Evolutionary conservation across 2,113 vertebrate species (phyloP).

Genomic region (Varanus komodoensis): DNA sequence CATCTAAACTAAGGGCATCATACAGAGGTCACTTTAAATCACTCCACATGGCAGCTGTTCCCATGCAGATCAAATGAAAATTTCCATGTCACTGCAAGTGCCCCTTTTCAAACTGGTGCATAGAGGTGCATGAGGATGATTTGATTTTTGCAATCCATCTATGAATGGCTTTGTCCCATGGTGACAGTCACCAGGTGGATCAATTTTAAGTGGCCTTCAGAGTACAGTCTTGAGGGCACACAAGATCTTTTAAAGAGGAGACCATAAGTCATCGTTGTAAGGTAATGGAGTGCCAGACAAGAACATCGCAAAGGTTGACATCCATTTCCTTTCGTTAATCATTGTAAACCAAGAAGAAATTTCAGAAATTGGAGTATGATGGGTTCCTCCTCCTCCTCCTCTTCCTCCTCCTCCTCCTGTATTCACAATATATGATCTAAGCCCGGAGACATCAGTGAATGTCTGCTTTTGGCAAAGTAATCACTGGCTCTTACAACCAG

Average conservation of each 20-base stretch:
- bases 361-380: background rate
- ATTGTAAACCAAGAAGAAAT: background rate
- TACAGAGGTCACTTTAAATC: background rate
- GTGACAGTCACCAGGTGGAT: background rate
- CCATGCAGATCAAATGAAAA: background rate
- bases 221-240: background rate
- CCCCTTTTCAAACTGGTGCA: background rate
- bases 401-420: no score
- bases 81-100: background rate
- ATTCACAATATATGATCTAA: slow-evolving; percentile 48
- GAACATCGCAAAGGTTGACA: background rate
- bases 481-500: slow-evolving; percentile 39
- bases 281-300: background rate
- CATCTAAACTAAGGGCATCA: background rate
- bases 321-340: background rate
- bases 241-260: background rate
- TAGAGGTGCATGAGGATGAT: background rate
- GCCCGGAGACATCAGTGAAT: slow-evolving; percentile 48
- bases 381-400: no score
- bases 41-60: background rate
- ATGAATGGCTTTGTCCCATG: background rate
- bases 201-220: background rate
- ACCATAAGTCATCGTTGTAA: background rate
- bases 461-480: slow-evolving; percentile 56
- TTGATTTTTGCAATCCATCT: background rate